phyloP scores from a whole-genome alignment of 2,888 invertebrate species.

The Oegoconia quadripuncta region DNA sequence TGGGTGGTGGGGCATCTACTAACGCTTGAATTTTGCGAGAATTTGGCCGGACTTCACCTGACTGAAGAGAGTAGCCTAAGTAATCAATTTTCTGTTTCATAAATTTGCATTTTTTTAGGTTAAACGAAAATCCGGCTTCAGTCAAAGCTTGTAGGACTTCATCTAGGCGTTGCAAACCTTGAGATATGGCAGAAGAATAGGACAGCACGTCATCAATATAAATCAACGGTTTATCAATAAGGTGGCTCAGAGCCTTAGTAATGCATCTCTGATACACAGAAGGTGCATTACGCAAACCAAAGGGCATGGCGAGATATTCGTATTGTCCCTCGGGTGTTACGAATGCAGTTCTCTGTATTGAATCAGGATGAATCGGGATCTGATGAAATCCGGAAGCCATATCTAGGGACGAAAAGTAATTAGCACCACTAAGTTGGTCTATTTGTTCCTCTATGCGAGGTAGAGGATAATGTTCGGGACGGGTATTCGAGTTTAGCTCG shows the following conservation, averaged over 20 bases:
- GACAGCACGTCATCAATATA: slow-evolving; percentile 10
- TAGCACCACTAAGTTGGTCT: slow-evolving; percentile 7
- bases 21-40: slow-evolving; percentile 22
- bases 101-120: slow-evolving; percentile 9
- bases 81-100: background rate
- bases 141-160: background rate
- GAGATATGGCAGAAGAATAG: background rate
- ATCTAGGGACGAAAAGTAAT: slow-evolving; percentile 14
- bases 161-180: slow-evolving; percentile 4
- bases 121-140: slow-evolving; percentile 25
- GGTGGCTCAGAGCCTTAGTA: slow-evolving; percentile 13
- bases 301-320: slow-evolving; percentile 18
- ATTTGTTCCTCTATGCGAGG: too few relatives aligned
- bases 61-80: slow-evolving; percentile 4
- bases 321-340: slow-evolving; percentile 17
- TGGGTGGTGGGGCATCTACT: slow-evolving; percentile 14
- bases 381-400: slow-evolving; percentile 17
- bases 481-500: too few relatives aligned
- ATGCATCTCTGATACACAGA: slow-evolving; percentile 19
- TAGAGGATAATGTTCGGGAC: too few relatives aligned
- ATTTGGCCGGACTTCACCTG: slow-evolving; percentile 23
- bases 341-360: slow-evolving; percentile 18
- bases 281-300: slow-evolving; percentile 16
- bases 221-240: slow-evolving; percentile 1
- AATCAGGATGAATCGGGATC: slow-evolving; percentile 9